Conservation (phyloP, 2,888 invertebrate genomes). For the Melanotus villosus region DNA sequence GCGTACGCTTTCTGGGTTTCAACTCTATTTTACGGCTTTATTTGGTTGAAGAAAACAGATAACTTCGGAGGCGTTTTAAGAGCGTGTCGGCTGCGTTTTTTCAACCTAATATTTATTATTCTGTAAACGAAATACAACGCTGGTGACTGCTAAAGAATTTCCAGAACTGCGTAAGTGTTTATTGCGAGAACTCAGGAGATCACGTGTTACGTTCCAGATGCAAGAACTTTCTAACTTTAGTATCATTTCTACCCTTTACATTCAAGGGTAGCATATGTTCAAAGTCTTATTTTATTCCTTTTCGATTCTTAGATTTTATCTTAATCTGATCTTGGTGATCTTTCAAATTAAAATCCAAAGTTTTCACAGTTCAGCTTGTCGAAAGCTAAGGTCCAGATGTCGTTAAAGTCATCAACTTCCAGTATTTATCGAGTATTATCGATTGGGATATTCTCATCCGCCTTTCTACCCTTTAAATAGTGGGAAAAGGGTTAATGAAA, state of each 20-base stretch:
- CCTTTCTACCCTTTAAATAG: constrained; percentile 31
- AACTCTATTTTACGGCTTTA: constrained; percentile 9
- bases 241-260: constrained; percentile 14
- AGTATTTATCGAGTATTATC: constrained; percentile 19
- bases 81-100: constrained; percentile 7
- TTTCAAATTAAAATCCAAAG: no score
- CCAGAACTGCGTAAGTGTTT: constrained; percentile 24
- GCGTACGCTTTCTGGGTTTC: constrained; percentile 10
- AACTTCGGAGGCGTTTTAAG: constrained; percentile 10
- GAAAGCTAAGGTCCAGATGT: no score
- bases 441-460: constrained; percentile 16
- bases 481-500: constrained; percentile 37
- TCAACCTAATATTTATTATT: constrained; percentile 23
- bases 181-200: constrained; percentile 16
- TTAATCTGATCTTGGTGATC: no score
- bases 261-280: constrained; percentile 25
- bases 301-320: no score
- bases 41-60: constrained; percentile 18
- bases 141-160: constrained; percentile 23
- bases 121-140: constrained; percentile 21
- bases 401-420: constrained; percentile 6
- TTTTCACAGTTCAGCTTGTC: no score
- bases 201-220: constrained; percentile 21
- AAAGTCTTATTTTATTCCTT: constrained; percentile 14
- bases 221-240: constrained; percentile 24